A percentile compares a stretch with the other conserved stretches of the same genome.
Evolutionary conservation across 2,888 invertebrate genomes (phyloP).

Genomic region (Noctua comes): DNA sequence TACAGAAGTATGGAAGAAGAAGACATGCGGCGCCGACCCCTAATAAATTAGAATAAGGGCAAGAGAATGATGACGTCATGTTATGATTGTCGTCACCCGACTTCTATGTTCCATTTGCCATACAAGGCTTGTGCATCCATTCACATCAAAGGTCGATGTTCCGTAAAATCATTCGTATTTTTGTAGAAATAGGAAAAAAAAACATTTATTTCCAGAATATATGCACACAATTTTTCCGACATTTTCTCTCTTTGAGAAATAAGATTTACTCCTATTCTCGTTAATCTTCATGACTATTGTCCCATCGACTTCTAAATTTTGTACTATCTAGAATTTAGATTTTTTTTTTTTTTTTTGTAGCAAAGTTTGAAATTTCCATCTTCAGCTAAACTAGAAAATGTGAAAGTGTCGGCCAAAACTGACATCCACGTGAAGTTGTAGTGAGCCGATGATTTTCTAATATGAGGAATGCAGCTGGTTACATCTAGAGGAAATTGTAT

Average conservation of each 20-base stretch:
- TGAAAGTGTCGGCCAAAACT: constrained; percentile 49
- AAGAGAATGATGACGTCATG: too few relatives aligned
- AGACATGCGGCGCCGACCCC: too few relatives aligned
- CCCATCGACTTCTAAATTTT: neutral
- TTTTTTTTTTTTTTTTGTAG: too few relatives aligned
- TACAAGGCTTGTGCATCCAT: neutral
- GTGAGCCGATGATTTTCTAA: constrained; percentile 37
- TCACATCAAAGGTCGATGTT: neutral
- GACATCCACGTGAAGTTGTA: constrained; percentile 21
- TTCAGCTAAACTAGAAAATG: constrained; percentile 30
- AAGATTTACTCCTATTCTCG: neutral
- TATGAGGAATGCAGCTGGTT: constrained; percentile 29
- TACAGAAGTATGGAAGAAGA: too few relatives aligned
- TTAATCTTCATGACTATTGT: constrained; percentile 10
- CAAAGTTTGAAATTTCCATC: constrained; percentile 17
- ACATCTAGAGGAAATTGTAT: too few relatives aligned
- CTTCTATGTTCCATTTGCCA: neutral
- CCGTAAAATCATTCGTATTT: neutral
- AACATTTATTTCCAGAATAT: too few relatives aligned
- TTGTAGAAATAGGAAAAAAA: too few relatives aligned
- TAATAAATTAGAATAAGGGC: too few relatives aligned
- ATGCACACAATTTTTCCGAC: too few relatives aligned
- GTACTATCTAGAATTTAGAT: neutral
- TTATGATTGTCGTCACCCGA: neutral
- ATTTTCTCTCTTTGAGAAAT: neutral